These are phyloP conservation scores for Scotopteryx bipunctaria DNA, from an alignment of 2,888 invertebrate genomes.

Conservation along the genomic window DNA sequence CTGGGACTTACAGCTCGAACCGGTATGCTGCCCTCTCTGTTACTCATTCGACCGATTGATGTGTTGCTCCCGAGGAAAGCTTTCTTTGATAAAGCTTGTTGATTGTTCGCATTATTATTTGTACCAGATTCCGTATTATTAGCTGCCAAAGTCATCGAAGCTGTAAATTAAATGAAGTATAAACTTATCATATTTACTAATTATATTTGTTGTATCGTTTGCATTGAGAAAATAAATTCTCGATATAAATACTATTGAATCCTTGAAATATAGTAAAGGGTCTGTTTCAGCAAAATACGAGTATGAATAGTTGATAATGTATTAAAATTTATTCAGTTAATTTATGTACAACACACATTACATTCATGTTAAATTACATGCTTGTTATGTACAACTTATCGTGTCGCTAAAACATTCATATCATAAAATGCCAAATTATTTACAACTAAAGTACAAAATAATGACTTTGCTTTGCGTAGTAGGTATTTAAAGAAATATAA, in stretches of 20 bases:
- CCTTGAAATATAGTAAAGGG: neutral
- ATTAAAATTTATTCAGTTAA: neutral
- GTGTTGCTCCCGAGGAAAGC: slow-evolving; percentile 80
- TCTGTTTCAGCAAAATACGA: neutral
- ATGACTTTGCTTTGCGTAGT: slow-evolving; percentile 77
- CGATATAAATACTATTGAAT: neutral
- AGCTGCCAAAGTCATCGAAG: slow-evolving; percentile 88
- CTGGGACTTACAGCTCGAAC: slow-evolving; percentile 80
- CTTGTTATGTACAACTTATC: slow-evolving; percentile 70
- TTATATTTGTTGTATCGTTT: neutral
- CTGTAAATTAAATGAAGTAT: slow-evolving; percentile 79
- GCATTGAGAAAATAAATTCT: neutral
- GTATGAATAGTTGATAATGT: neutral
- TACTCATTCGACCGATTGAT: slow-evolving; percentile 71
- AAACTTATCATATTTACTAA: no score
- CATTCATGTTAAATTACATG: slow-evolving; percentile 60
- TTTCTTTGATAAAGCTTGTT: slow-evolving; percentile 77
- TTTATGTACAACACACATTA: slow-evolving; percentile 12
- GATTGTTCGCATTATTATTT: slow-evolving; percentile 71
- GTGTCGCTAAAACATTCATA: slow-evolving; percentile 48
- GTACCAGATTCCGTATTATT: slow-evolving; percentile 82
- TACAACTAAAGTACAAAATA: slow-evolving; percentile 50
- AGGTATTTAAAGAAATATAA: slow-evolving; percentile 65
- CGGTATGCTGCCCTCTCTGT: slow-evolving; percentile 75
- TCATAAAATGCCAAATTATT: slow-evolving; percentile 59